Conservation (phyloP, 2,113 vertebrate genomes). For the Myxocyprinus asiaticus region DNA sequence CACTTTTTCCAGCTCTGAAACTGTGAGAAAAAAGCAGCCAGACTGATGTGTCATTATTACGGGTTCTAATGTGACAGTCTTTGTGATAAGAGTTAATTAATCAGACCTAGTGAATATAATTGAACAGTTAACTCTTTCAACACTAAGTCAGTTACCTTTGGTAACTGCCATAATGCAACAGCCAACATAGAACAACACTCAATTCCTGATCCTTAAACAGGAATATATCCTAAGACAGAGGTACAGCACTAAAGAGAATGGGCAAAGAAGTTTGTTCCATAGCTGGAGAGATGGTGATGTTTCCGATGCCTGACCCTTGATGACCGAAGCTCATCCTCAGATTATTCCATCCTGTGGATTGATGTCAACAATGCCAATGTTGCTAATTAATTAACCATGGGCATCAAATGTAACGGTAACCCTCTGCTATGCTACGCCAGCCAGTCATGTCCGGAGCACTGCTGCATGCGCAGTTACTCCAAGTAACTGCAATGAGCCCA, state of each 20-base stretch:
- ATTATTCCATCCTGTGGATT: slow-evolving; percentile 35
- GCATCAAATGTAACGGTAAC: slow-evolving; percentile 71
- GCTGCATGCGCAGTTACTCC: neutral
- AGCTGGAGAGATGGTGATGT: slow-evolving; percentile 15
- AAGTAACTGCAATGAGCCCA: neutral
- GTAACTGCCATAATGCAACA: neutral
- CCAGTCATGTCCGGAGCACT: slow-evolving; percentile 57
- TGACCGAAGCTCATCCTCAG: no score
- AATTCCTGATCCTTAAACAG: neutral
- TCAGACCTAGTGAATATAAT: neutral
- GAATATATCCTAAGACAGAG: no score
- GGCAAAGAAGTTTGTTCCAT: neutral
- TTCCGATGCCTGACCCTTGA: slow-evolving; percentile 61
- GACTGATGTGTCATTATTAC: slow-evolving; percentile 11
- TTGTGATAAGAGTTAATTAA: slow-evolving; percentile 33
- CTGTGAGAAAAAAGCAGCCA: slow-evolving; percentile 45
- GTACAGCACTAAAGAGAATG: no score
- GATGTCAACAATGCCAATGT: slow-evolving; percentile 51
- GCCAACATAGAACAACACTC: neutral
- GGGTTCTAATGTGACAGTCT: neutral
- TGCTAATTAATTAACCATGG: slow-evolving; percentile 67
- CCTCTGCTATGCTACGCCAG: slow-evolving; percentile 66
- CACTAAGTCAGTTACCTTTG: neutral
- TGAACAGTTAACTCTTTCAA: slow-evolving; percentile 5
- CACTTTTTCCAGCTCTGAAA: neutral